phyloP scores from a whole-genome alignment of 2,113 vertebrate species.

The Lepus americanus region DNA sequence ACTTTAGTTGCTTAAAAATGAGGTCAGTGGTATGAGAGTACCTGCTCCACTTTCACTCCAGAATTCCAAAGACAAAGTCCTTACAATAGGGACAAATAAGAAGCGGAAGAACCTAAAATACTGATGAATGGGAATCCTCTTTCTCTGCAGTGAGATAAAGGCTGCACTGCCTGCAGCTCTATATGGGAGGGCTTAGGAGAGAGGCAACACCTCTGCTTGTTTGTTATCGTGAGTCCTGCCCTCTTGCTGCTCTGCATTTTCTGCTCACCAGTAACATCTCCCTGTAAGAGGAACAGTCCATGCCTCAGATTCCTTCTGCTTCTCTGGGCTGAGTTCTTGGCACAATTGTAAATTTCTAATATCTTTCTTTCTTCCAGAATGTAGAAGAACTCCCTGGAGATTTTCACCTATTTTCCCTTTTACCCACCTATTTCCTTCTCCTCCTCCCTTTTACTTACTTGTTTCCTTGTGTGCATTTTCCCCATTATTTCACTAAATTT shows the following conservation, averaged over 20 bases:
- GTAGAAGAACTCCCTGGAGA: rapidly evolving
- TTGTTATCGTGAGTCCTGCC: neutral
- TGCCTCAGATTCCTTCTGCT: no score
- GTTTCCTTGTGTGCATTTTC: neutral
- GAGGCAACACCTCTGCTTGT: rapidly evolving
- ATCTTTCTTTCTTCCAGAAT: neutral
- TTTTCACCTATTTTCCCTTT: neutral
- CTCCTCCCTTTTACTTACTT: neutral
- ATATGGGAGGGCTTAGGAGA: rapidly evolving
- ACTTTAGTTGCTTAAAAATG: neutral
- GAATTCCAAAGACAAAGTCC: neutral
- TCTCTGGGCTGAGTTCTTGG: neutral
- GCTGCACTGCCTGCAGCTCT: neutral
- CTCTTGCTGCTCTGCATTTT: neutral
- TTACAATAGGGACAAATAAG: neutral
- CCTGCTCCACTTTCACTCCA: neutral
- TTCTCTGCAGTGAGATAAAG: no score
- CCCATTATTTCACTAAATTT: neutral
- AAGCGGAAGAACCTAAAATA: neutral
- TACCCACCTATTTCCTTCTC: neutral
- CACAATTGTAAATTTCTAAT: neutral
- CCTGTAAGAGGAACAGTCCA: no score
- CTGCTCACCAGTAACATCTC: neutral
- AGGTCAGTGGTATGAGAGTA: rapidly evolving
- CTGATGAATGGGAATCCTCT: neutral